A percentile compares a stretch with the other conserved stretches of the same genome.
phyloP scores from a whole-genome alignment of 2,888 invertebrate species.

The Lacanobia oleracea region DNA sequence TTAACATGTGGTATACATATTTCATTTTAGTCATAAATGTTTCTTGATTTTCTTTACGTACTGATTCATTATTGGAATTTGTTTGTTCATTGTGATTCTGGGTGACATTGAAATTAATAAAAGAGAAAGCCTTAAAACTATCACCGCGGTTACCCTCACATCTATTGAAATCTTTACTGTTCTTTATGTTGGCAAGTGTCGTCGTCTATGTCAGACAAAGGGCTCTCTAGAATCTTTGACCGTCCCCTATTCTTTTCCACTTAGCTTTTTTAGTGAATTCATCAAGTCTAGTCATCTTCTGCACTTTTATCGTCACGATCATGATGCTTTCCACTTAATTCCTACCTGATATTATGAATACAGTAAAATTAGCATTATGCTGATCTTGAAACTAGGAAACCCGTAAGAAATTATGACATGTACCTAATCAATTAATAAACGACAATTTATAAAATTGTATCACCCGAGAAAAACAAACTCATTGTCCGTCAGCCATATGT shows the following conservation, averaged over 20 bases:
- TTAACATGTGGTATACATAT: slow-evolving; percentile 40
- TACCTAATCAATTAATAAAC: slow-evolving; percentile 3
- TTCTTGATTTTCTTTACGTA: slow-evolving; percentile 13
- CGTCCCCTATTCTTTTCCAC: slow-evolving; percentile 34
- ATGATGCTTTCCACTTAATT: neutral
- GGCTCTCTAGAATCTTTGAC: slow-evolving; percentile 39
- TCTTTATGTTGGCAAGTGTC: slow-evolving; percentile 35
- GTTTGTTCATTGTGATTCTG: slow-evolving; percentile 23
- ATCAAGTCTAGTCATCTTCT: slow-evolving; percentile 18
- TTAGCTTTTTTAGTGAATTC: slow-evolving; percentile 22
- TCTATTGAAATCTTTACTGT: slow-evolving; percentile 34
- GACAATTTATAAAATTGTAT: neutral
- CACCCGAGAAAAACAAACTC: neutral
- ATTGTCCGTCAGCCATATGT: slow-evolving; percentile 2
- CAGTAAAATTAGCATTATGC: neutral
- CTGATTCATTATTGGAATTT: slow-evolving; percentile 23
- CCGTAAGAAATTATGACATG: neutral
- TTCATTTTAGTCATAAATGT: slow-evolving; percentile 39
- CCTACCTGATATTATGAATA: neutral
- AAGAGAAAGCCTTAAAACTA: slow-evolving; percentile 23
- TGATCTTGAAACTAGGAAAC: neutral
- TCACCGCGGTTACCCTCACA: neutral
- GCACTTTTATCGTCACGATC: slow-evolving; percentile 11
- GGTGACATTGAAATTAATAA: slow-evolving; percentile 25
- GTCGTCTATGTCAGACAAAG: slow-evolving; percentile 34